phyloP scores from a whole-genome alignment of 2,888 invertebrate species.

The Nebria salina region DNA sequence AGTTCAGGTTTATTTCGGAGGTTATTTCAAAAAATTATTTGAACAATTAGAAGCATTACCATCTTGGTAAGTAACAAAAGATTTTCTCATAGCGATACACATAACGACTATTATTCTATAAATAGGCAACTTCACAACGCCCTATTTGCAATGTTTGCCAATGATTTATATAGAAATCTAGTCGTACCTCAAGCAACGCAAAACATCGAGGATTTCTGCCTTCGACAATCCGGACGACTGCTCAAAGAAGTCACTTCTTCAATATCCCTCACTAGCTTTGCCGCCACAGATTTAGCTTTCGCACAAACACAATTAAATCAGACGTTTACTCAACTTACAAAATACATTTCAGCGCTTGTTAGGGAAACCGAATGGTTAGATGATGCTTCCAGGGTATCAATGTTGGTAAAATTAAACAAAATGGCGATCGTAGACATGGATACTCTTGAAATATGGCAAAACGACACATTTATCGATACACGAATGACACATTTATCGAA shows the following conservation, averaged over 20 bases:
- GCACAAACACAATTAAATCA: constrained; percentile 43
- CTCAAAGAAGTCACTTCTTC: constrained; percentile 51
- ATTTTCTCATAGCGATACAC: background rate
- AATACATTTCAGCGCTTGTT: constrained; percentile 42
- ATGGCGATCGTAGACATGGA: constrained; percentile 37
- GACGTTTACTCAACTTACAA: constrained; percentile 49
- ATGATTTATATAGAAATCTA: constrained; percentile 53
- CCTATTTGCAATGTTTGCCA: constrained; percentile 52
- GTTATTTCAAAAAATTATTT: constrained; percentile 49
- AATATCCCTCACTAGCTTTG: constrained; percentile 48
- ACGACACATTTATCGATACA: constrained; percentile 18
- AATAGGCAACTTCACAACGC: constrained; percentile 51
- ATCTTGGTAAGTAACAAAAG: constrained; percentile 21
- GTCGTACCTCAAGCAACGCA: constrained; percentile 50
- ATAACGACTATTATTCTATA: background rate
- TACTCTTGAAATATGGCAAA: constrained; percentile 14
- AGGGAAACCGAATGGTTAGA: constrained; percentile 49
- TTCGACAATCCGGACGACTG: constrained; percentile 49
- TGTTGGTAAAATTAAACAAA: constrained; percentile 47
- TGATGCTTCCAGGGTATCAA: constrained; percentile 34
- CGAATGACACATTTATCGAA: constrained; percentile 13
- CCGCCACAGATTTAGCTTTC: constrained; percentile 24
- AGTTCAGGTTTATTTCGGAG: constrained; percentile 52
- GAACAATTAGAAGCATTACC: constrained; percentile 4
- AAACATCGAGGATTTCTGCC: constrained; percentile 50